phyloP scores from a whole-genome alignment of 2,888 invertebrate species.

The Pachliopta kotzebuea region DNA sequence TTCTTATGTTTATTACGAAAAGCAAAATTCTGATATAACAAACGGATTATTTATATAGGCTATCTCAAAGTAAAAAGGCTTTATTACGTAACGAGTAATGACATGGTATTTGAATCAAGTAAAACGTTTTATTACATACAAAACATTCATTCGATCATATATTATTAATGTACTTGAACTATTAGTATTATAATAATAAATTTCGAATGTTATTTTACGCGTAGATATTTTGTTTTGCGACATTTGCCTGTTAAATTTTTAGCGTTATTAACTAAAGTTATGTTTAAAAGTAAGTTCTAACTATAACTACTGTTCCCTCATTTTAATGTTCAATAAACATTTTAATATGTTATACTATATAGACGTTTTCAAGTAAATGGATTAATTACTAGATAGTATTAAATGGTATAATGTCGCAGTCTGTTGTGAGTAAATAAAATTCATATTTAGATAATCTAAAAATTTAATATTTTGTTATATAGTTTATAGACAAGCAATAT shows the following conservation, averaged over 20 bases:
- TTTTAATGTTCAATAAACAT: background rate
- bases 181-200: background rate
- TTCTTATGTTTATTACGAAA: no score
- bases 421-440: background rate
- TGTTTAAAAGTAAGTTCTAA: background rate
- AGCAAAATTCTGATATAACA: no score
- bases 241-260: background rate
- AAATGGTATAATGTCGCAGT: background rate
- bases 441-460: slow-evolving; percentile 25
- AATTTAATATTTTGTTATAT: slow-evolving; percentile 43
- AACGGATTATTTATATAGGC: no score
- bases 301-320: background rate
- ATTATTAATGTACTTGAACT: background rate
- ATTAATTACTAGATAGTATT: background rate
- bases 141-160: background rate
- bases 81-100: no score
- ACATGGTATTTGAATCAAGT: no score
- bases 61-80: no score
- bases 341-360: background rate
- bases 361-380: background rate
- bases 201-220: no score
- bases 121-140: background rate
- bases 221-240: background rate
- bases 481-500: slow-evolving; percentile 68
- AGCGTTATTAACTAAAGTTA: background rate